Evolutionary conservation across 1,140 invertebrate genomes (phyloP).

Genomic region (Lepidurus apus): DNA sequence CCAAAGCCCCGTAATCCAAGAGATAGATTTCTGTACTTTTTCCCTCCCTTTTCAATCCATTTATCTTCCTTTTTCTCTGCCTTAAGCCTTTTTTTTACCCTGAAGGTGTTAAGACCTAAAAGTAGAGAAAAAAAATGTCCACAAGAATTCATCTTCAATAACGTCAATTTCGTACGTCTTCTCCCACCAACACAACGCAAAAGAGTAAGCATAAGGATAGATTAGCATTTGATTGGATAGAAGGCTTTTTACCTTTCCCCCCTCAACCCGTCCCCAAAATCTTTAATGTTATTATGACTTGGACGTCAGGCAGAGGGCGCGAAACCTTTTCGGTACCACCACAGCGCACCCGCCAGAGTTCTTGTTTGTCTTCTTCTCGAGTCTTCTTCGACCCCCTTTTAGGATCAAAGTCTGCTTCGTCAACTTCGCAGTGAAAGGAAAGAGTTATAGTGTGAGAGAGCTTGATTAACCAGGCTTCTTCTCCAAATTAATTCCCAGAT

Average conservation of each 20-base stretch:
- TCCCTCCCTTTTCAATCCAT: not conserved
- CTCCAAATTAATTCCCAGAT: not conserved
- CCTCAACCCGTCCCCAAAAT: not conserved
- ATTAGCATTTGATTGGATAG: constrained; percentile 22
- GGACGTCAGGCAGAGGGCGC: constrained; percentile 9
- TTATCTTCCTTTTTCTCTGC: constrained; percentile 1
- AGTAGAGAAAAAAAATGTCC: not conserved
- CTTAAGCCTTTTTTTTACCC: not conserved
- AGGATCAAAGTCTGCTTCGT: not conserved
- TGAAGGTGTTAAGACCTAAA: not conserved
- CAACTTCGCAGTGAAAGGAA: not conserved
- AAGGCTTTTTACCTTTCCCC: not conserved
- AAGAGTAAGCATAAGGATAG: not conserved
- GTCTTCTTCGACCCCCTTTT: not conserved
- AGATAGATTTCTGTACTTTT: too few relatives aligned
- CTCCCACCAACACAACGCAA: not conserved
- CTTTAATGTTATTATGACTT: not conserved
- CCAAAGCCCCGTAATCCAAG: too few relatives aligned
- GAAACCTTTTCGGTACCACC: constrained; percentile 3
- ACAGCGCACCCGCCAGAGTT: not conserved
- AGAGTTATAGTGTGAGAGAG: not conserved
- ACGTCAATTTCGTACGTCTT: not conserved
- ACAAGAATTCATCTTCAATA: not conserved
- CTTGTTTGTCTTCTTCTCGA: not conserved
- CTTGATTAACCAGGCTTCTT: constrained; percentile 17